Evolutionary conservation across 2,797 vertebrate genomes (phyloP), one percentile per base, ranked within the genome.

Genomic region (Apogon hyalosoma): DNA sequence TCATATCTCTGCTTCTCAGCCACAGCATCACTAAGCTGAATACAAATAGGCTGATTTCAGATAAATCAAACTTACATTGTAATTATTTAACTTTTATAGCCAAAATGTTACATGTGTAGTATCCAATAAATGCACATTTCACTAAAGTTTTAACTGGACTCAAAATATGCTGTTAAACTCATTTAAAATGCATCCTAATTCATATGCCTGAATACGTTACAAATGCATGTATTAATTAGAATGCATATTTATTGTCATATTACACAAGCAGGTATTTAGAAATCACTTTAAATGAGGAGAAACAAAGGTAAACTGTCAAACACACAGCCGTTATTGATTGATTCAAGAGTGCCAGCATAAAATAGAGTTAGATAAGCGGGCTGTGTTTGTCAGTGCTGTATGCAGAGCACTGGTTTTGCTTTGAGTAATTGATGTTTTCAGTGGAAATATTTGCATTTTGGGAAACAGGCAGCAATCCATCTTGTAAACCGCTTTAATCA

Each of bases 401-500:
- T 42, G 47, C 61, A 19, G 24, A 3, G 19, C 63, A 7, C 48
- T 53, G 54, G 8, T 72, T 77, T 42, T 24, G 36, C 67, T 58
- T 56, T 80, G 59, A 77, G 62, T 80, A 79, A 85, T 69, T 75
- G 63, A 80, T 78, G 72, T 46, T 80, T 80, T 66, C 61, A 45
- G 24, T 55, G 48, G 36, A 75, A 79, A 79, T 75, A 77, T 84
- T 85, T 72, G 74, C 70, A 82, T 83, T 77, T 83, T 77, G 46
- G 41, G 8, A 63, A 75, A 71, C 33, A 4, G 41, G 47, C 73
- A 69, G 71, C 63, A 64, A 86, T 90, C 72, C 75, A 79, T 90
- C 82, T 75, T 54, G 33, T 16, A 62, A 64, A 71, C 31, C 1
- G 6, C 65, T 75, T 79, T 81, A 77, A 79, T 88, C 77, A 87